These are phyloP conservation scores for Stigmatopora nigra DNA, from an alignment of 2,113 vertebrate species.

Conservation along the genomic window DNA sequence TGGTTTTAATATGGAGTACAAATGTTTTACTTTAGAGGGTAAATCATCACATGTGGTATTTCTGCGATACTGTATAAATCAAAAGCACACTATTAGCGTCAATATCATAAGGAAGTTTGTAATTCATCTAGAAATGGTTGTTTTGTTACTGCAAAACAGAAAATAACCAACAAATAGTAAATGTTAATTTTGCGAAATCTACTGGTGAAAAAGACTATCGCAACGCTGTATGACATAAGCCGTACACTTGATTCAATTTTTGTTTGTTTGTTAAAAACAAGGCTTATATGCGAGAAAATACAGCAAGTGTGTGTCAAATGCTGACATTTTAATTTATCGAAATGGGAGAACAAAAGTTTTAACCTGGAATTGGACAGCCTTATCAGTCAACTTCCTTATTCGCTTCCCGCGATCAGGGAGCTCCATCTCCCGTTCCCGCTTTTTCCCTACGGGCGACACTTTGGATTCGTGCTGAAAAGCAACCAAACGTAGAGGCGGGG, in stretches of 20 bases:
- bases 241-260: too few species aligned
- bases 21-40: too few species aligned
- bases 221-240: too few species aligned
- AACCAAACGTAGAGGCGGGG: neutral
- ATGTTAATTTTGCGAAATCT: neutral
- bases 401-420: constrained; percentile 27
- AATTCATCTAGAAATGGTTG: too few species aligned
- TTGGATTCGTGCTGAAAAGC: constrained; percentile 18
- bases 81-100: too few species aligned
- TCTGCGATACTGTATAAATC: neutral
- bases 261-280: too few species aligned
- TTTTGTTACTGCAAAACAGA: too few species aligned
- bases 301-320: neutral
- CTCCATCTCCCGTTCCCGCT: neutral
- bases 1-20: too few species aligned
- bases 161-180: neutral
- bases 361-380: constrained; percentile 26
- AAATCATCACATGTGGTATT: neutral
- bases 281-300: too few species aligned
- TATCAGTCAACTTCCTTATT: constrained; percentile 35
- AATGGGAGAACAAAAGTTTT: neutral
- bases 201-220: too few species aligned
- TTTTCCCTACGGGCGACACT: neutral
- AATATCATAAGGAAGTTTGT: too few species aligned
- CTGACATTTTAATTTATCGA: neutral